These are phyloP conservation scores for Cataglyphis livida DNA, from an alignment of 2,888 invertebrate genomes.

Conservation along the genomic window DNA sequence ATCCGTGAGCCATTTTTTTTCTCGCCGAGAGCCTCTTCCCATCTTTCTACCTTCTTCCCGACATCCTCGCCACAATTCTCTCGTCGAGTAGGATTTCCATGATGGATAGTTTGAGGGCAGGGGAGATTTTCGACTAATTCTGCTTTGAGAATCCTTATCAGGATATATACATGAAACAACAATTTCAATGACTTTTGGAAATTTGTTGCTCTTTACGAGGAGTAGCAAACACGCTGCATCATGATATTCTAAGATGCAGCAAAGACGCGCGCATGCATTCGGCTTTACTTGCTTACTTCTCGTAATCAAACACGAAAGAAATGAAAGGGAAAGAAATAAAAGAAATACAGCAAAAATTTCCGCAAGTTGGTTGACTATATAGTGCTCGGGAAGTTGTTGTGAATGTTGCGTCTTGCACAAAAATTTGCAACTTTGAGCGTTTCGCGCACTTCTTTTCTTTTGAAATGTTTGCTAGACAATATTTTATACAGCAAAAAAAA, in stretches of 20 bases:
- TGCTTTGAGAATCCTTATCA: slow-evolving; percentile 18
- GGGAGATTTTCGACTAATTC: slow-evolving; percentile 31
- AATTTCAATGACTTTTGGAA: slow-evolving; percentile 35
- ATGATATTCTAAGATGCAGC: not conserved
- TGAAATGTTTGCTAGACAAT: slow-evolving; percentile 36
- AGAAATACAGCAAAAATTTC: slow-evolving; percentile 31
- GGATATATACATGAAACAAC: slow-evolving; percentile 9
- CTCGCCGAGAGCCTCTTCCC: not conserved
- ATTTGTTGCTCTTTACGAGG: not conserved
- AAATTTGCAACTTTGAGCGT: slow-evolving; percentile 38
- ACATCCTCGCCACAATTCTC: not conserved
- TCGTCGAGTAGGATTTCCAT: slow-evolving; percentile 17
- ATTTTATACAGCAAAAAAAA: slow-evolving; percentile 8
- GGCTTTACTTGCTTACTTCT: not conserved
- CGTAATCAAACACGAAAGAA: slow-evolving; percentile 3
- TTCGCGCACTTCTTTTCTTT: slow-evolving; percentile 32
- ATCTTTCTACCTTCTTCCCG: not conserved
- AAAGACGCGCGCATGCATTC: not conserved
- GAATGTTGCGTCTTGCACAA: slow-evolving; percentile 8
- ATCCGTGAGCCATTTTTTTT: slow-evolving; percentile 2
- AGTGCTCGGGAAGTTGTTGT: slow-evolving; percentile 18
- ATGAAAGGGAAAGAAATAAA: not conserved
- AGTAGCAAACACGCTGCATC: not conserved
- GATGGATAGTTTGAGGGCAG: not conserved
- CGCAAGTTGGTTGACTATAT: slow-evolving; percentile 15